Conservation (phyloP, 2,113 vertebrate genomes). For the Oxyruncus cristatus region DNA sequence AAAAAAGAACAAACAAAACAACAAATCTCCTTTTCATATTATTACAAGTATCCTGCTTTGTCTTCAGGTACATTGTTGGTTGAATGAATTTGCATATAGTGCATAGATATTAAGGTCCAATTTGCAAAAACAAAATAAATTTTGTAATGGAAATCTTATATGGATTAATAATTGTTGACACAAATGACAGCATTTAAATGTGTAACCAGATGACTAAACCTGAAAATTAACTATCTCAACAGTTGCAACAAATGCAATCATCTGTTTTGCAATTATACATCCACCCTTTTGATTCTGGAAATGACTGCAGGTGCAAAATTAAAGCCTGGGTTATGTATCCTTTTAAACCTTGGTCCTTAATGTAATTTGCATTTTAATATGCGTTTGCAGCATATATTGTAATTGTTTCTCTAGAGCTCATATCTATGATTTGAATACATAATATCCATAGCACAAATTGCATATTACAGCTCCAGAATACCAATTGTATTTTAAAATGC, state of each 20-base stretch:
- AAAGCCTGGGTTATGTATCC: neutral
- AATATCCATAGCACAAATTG: neutral
- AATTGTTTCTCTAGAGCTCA: neutral
- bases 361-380: conserved; percentile 6
- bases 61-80: no score
- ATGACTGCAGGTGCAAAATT: conserved; percentile 43
- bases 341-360: conserved; percentile 27
- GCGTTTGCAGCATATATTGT: conserved; percentile 4
- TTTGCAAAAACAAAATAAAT: neutral
- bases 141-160: neutral
- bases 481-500: conserved; percentile 7
- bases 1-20: neutral
- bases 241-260: neutral
- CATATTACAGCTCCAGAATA: neutral
- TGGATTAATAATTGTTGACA: neutral
- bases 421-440: conserved; percentile 37
- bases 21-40: neutral
- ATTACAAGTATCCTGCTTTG: neutral
- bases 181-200: conserved; percentile 22
- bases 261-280: neutral
- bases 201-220: neutral
- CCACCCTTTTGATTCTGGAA: neutral
- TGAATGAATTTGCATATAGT: neutral
- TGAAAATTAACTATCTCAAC: conserved; percentile 10
- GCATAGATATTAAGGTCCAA: neutral